Conservation (phyloP, 2,888 invertebrate species). For the Ferdinandea cuprea region DNA sequence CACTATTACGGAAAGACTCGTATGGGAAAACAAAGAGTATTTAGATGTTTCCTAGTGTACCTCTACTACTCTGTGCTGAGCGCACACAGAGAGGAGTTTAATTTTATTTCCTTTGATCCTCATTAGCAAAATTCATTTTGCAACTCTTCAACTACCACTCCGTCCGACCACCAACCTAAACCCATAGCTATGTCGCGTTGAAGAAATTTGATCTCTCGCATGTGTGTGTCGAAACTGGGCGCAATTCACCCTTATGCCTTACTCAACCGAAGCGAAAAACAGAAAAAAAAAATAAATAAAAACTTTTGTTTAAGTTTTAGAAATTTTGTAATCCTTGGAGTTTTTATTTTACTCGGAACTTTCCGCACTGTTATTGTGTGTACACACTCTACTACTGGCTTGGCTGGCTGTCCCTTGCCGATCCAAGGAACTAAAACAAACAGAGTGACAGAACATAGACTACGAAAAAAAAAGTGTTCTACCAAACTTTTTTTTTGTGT, state of each 20-base stretch:
- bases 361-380: constrained; percentile 53
- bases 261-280: background rate
- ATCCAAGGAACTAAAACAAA: constrained; percentile 50
- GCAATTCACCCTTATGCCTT: constrained; percentile 3
- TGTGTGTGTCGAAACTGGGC: constrained; percentile 29
- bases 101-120: constrained; percentile 63
- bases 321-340: constrained; percentile 69
- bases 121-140: constrained; percentile 57
- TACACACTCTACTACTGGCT: constrained; percentile 15
- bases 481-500: constrained; percentile 37
- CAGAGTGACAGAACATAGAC: constrained; percentile 41
- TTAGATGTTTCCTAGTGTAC: constrained; percentile 19
- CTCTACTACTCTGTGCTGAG: background rate
- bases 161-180: background rate
- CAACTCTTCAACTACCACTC: constrained; percentile 1
- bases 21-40: constrained; percentile 4
- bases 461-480: constrained; percentile 28
- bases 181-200: too few species aligned
- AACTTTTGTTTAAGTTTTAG: constrained; percentile 44
- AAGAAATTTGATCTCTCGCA: constrained; percentile 26
- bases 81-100: constrained; percentile 46
- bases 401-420: constrained; percentile 22
- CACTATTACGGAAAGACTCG: constrained; percentile 8
- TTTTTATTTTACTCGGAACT: constrained; percentile 68
- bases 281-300: constrained; percentile 11